Percentiles rank a stretch among this genome's conserved stretches.
Conservation (phyloP, 2,113 vertebrate species). For the Neotoma lepida region DNA sequence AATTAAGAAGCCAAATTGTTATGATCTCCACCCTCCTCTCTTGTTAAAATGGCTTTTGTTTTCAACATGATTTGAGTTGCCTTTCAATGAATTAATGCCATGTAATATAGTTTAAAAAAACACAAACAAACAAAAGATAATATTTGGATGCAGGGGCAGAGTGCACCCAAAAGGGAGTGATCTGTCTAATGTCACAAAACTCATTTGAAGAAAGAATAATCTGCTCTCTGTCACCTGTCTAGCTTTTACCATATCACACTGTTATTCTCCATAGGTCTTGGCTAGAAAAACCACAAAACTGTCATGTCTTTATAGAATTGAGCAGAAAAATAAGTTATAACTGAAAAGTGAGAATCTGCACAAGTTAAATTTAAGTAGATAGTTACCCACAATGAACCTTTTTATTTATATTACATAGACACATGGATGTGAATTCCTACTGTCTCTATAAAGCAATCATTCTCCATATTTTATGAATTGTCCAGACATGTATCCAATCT, state of each 20-base stretch:
- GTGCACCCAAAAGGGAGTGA: neutral
- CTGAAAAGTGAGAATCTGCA: neutral
- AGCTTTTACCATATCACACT: neutral
- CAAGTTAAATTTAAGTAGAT: slow-evolving; percentile 1
- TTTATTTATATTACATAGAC: slow-evolving; percentile 4
- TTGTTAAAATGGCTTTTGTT: neutral
- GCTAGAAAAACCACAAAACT: slow-evolving; percentile 37
- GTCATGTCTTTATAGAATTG: neutral
- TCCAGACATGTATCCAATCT: slow-evolving; percentile 30
- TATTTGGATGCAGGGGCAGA: neutral
- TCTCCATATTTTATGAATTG: slow-evolving; percentile 38
- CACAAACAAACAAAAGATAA: neutral
- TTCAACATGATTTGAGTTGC: neutral
- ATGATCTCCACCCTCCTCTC: neutral
- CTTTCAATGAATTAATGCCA: neutral
- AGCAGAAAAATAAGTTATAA: slow-evolving; percentile 5
- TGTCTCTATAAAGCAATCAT: slow-evolving; percentile 19
- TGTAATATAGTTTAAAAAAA: neutral
- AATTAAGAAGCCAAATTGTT: neutral
- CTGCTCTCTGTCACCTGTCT: neutral
- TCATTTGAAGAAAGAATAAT: neutral
- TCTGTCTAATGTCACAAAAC: neutral
- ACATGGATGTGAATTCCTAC: neutral
- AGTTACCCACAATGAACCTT: neutral
- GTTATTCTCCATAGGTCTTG: neutral